A percentile compares a stretch with the other conserved stretches of the same genome.
These are phyloP conservation scores for Rotaria magnacalcarata DNA, from an alignment of 2,888 invertebrate species.

Conservation along the genomic window DNA sequence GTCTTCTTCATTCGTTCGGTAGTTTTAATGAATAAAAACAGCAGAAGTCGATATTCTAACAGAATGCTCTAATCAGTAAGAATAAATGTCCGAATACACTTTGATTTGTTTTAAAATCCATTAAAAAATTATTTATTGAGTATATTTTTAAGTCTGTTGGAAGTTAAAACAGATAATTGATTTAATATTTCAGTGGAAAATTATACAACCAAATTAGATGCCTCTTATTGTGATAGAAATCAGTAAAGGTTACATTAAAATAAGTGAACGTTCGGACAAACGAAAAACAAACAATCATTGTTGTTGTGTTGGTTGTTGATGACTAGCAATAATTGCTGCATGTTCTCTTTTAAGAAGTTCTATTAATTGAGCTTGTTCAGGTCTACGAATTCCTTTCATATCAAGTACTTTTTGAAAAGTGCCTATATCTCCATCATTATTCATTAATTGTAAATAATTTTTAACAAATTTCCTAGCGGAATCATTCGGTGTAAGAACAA, in stretches of 20 bases:
- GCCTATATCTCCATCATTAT: conserved; percentile 37
- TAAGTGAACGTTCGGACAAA: background rate
- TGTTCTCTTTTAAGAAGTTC: conserved; percentile 28
- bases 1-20: too few species aligned
- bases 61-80: too few species aligned
- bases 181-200: background rate
- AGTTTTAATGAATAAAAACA: too few species aligned
- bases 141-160: background rate
- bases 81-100: too few species aligned
- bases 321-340: background rate
- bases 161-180: background rate
- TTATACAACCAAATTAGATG: background rate
- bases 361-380: conserved; percentile 19
- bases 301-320: background rate
- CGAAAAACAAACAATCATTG: background rate
- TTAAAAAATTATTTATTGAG: too few species aligned
- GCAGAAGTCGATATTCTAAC: too few species aligned
- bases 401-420: conserved; percentile 43
- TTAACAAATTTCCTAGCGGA: conserved; percentile 41
- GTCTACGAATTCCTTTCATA: conserved; percentile 39
- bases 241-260: background rate
- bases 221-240: background rate
- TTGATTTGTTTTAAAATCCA: too few species aligned
- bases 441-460: conserved; percentile 44
- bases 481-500: conserved; percentile 43